Evolutionary conservation across 2,888 invertebrate species (phyloP), one percentile per base, ranked within the genome.

Genomic region (Xestia xanthographa): DNA sequence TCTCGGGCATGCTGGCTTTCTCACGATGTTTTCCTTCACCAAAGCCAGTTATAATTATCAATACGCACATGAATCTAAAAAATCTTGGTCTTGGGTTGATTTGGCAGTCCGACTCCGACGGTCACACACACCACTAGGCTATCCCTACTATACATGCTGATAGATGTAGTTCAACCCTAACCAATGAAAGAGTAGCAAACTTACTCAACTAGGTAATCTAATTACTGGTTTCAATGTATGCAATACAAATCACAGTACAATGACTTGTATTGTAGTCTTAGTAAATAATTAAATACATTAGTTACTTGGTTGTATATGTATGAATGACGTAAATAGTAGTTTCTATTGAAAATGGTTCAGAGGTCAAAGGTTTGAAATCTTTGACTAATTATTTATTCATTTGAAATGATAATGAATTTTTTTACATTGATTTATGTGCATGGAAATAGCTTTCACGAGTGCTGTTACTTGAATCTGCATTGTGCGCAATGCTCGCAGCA

Each of bases 221-320:
- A 81, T 77, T 81, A 70, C 38, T 50, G 20, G 45, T 70, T 29
- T 22, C 67, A 67, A 53, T 65, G 63, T 70, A 71, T 63, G 72
- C 53, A 68, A 56, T 34, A 41, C n/a, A n/a, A n/a, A n/a, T n/a
- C n/a, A n/a, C 50, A 65, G 68, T 82, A n/a, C 82, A 77, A 29
- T 81, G 77, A 77, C 82, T 65, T 53, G n/a, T 45, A 58, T 29
- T 53, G n/a, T 45, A 58, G 29, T 34, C n/a, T 58, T 26, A 38
- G 22, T 45, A 38, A 45, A 65, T 53, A 62, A 34, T 67, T 63
- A 58, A 17, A 73, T 17, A 38, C 22, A 29, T 70, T 65, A 43
- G 1, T 8, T 34, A 58, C 14, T 38, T 58, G 11, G 6, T 56
- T 67, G 14, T 43, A 50, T 43, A 50, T 20, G 20, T 26, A 22